Evolutionary conservation across 1,140 invertebrate species (phyloP).

Genomic region (Drosophila persimilis): DNA sequence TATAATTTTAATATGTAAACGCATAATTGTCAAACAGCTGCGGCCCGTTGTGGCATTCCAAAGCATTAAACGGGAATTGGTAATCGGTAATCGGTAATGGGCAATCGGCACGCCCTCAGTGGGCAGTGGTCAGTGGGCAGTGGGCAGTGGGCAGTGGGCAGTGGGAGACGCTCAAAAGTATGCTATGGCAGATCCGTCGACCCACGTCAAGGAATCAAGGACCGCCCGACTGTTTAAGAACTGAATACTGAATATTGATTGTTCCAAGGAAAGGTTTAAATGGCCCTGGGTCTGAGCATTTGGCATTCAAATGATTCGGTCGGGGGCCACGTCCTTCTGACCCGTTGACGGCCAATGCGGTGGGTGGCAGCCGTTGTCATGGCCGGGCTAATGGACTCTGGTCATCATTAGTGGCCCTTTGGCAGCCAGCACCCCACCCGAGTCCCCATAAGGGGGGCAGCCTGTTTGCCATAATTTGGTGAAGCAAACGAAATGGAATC

Average conservation of each 20-base stretch:
- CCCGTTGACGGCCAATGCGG: conserved; percentile 15
- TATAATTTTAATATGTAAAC: conserved; percentile 47
- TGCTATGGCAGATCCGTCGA: conserved; percentile 5
- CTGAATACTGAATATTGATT: no score
- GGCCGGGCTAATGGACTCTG: conserved; percentile 36
- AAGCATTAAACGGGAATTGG: conserved; percentile 41
- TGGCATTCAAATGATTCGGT: conserved; percentile 43
- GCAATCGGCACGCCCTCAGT: no score
- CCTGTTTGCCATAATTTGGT: conserved; percentile 43
- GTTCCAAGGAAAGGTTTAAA: no score
- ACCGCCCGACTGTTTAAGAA: no score
- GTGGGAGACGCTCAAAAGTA: conserved; percentile 28
- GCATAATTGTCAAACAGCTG: conserved; percentile 44
- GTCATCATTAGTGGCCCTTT: conserved; percentile 50
- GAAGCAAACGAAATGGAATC: conserved; percentile 42
- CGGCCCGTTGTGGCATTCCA: conserved; percentile 25
- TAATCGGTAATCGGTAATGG: neutral
- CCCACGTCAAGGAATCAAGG: no score
- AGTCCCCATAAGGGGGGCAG: conserved; percentile 7
- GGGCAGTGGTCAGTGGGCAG: no score
- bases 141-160: no score
- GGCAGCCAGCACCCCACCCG: conserved; percentile 10
- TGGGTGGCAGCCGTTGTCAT: conserved; percentile 10
- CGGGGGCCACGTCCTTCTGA: conserved; percentile 1
- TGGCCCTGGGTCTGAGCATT: no score